Evolutionary conservation across 2,888 invertebrate species (phyloP), one percentile per base, ranked within the genome.

Genomic region (Sarcophaga subvicina): DNA sequence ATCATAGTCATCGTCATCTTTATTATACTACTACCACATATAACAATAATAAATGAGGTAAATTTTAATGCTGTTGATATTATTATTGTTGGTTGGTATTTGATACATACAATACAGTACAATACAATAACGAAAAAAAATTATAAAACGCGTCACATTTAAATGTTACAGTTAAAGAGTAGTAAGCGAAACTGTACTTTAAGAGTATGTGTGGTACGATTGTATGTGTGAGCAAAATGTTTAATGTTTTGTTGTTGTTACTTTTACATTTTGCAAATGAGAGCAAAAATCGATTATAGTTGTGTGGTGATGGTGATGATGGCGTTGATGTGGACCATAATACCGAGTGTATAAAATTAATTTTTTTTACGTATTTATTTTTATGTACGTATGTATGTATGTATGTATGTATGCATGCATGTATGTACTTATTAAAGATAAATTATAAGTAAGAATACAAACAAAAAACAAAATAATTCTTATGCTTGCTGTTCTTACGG

Each of bases 121-220:
- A 37, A 60, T 54, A 5, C 17, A 54, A 14, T 12, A 14, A 54
- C 54, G 17, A 14, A 54, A 54, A 54, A 14, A 54, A 54, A 54
- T 37, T 71, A 78, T 73, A 84, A 75, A 84, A 84, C 80, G 76
- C 84, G 84, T 80, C 84, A 80, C 84, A 84, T 84, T 86, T 71
- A 87, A 87, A 84, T 87, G 87, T 84, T 77, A 84, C 87, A 78
- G 70, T 82, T 54, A 14, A 54, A 54, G 54, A 54, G 54, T 79
- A 79, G 80, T 76, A 80, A 59, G 80, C 78, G 83, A 81, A 63
- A 87, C 87, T 87, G 87, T 87, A 87, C 87, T 83, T 87, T 79
- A 17, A 75, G 66, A 62, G 77, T 85, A 64, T 49, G 69, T 70
- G 62, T 62, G 1, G 37, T 72, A 25, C 4, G 47, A 14, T 22